These are phyloP conservation scores for Hyperoplus immaculatus DNA, from an alignment of 2,797 vertebrate species.

Conservation along the genomic window DNA sequence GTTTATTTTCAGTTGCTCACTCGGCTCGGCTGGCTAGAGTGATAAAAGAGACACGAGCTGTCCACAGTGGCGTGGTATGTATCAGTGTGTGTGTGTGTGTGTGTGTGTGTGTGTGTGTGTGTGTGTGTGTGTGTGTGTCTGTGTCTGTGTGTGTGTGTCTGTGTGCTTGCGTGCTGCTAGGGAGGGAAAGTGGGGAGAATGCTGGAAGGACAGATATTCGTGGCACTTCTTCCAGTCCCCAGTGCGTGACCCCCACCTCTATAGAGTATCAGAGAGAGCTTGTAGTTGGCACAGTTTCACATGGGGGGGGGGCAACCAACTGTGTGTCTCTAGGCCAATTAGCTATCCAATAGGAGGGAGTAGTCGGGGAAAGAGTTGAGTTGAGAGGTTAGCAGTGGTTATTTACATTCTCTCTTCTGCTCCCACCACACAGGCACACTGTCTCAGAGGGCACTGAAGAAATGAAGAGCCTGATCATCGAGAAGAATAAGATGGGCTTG, in stretches of 20 bases:
- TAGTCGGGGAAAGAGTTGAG: slow-evolving; percentile 56
- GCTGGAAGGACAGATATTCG: slow-evolving; percentile 73
- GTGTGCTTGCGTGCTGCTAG: slow-evolving; percentile 61
- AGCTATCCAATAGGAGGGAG: slow-evolving; percentile 65
- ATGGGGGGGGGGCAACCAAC: slow-evolving; percentile 48
- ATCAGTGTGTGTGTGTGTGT: slow-evolving; percentile 8
- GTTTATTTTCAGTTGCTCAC: slow-evolving; percentile 85
- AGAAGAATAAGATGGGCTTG: slow-evolving; percentile 86
- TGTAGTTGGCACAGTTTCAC: slow-evolving; percentile 65
- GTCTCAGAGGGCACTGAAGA: slow-evolving; percentile 89
- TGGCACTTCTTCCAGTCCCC: slow-evolving; percentile 70
- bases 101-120: no score
- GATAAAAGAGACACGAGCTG: slow-evolving; percentile 82
- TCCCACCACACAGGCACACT: slow-evolving; percentile 78
- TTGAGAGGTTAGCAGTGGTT: slow-evolving; percentile 54
- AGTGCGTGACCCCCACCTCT: slow-evolving; percentile 46
- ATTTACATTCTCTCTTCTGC: slow-evolving; percentile 73
- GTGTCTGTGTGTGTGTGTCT: slow-evolving; percentile 66
- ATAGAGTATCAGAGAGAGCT: slow-evolving; percentile 55
- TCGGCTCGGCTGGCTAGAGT: slow-evolving; percentile 70
- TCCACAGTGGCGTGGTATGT: slow-evolving; percentile 74
- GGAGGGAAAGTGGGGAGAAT: slow-evolving; percentile 62
- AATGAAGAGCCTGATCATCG: slow-evolving; percentile 92
- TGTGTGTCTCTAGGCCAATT: slow-evolving; percentile 67
- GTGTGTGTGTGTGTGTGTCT: not conserved